A percentile compares a stretch with the other conserved stretches of the same genome.
Evolutionary conservation across 2,113 vertebrate genomes (phyloP).

Genomic region (Panthera tigris): DNA sequence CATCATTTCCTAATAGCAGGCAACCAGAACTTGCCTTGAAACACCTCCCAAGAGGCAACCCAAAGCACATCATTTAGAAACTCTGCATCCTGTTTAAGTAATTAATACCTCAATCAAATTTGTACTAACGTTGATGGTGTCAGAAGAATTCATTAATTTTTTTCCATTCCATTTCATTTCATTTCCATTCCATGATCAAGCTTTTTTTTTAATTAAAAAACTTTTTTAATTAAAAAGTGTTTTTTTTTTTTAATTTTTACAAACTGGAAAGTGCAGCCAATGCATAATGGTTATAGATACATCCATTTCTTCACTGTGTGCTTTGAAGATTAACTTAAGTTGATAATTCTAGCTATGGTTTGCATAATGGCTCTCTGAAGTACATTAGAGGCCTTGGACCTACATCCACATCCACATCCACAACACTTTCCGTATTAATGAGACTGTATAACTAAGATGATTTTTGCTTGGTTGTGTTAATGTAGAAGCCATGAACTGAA

Average conservation of each 20-base stretch:
- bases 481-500: background rate
- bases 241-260: background rate
- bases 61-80: constrained; percentile 66
- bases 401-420: background rate
- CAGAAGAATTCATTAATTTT: constrained; percentile 57
- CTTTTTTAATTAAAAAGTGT: background rate
- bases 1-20: constrained; percentile 73
- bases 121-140: background rate
- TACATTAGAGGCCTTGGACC: background rate
- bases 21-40: constrained; percentile 65
- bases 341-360: background rate
- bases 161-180: constrained; percentile 21
- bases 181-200: background rate
- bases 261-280: background rate
- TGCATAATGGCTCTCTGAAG: background rate
- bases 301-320: background rate
- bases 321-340: background rate
- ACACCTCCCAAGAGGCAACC: constrained; percentile 59
- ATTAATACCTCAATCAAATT: constrained; percentile 75
- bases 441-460: background rate
- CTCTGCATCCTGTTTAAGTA: constrained; percentile 69
- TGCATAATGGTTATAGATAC: background rate
- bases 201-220: background rate
- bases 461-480: background rate
- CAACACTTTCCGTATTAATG: background rate